These are phyloP conservation scores for Pseudococcus longispinus DNA, from an alignment of 2,888 invertebrate genomes.

Conservation along the genomic window DNA sequence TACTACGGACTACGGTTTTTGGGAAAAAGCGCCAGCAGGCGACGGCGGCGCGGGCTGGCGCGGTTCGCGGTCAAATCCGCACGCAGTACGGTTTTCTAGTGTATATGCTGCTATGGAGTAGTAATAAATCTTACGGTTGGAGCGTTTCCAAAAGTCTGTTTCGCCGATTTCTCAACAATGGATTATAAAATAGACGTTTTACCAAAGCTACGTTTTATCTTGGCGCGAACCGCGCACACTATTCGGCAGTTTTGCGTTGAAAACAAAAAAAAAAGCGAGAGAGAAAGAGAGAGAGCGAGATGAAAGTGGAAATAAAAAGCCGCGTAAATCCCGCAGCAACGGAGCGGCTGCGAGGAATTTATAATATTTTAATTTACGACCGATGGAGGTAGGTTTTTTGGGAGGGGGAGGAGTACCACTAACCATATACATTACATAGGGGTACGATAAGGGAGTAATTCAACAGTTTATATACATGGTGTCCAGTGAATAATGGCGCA, in stretches of 20 bases:
- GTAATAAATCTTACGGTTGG: conserved; percentile 43
- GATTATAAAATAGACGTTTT: conserved; percentile 46
- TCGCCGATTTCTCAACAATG: conserved; percentile 46
- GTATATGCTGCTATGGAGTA: not conserved
- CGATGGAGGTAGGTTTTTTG: not conserved
- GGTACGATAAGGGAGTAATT: not conserved
- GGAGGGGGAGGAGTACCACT: not conserved
- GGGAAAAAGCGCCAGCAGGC: conserved; percentile 9
- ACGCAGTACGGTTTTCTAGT: conserved; percentile 21
- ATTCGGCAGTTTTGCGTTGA: not conserved
- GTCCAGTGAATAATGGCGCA: too few species aligned
- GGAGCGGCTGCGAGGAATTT: not conserved
- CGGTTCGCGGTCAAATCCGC: conserved; percentile 19
- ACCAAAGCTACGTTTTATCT: conserved; percentile 40
- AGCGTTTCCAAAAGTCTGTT: conserved; percentile 43
- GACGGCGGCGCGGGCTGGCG: not conserved
- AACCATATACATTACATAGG: not conserved
- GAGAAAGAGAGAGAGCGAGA: not conserved
- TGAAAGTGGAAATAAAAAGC: conserved; percentile 1
- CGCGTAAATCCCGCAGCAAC: not conserved
- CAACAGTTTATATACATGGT: not conserved
- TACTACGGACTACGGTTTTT: not conserved
- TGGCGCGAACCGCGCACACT: not conserved
- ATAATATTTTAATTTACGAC: not conserved
- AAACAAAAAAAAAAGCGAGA: not conserved